Evolutionary conservation across 2,888 invertebrate genomes (phyloP).

Genomic region (Steromphala cineraria): DNA sequence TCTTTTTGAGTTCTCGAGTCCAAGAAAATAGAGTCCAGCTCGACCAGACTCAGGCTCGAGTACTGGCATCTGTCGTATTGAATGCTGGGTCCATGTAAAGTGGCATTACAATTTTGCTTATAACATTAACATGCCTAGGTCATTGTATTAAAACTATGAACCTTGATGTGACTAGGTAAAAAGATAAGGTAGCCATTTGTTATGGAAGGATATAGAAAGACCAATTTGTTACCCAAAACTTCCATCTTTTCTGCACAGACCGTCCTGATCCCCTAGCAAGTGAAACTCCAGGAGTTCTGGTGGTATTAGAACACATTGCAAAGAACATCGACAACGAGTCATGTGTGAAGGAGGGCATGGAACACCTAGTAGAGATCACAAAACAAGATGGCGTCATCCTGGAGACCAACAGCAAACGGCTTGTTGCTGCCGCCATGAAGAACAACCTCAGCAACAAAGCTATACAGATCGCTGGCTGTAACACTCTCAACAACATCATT

Average conservation of each 20-base stretch:
- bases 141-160: too few species aligned
- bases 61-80: too few species aligned
- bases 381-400: conserved; percentile 49
- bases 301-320: conserved; percentile 65
- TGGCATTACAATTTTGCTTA: too few species aligned
- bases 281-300: conserved; percentile 47
- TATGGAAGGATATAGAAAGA: too few species aligned
- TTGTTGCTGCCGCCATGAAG: conserved; percentile 68
- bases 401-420: conserved; percentile 60
- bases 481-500: conserved; percentile 62
- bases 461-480: conserved; percentile 63
- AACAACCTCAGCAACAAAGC: conserved; percentile 63
- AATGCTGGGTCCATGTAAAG: too few species aligned
- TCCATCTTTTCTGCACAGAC: not conserved
- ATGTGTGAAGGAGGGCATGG: conserved; percentile 62
- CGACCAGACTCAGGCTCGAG: too few species aligned
- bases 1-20: too few species aligned
- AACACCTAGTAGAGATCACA: conserved; percentile 59
- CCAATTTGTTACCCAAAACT: not conserved
- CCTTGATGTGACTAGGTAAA: too few species aligned
- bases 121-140: too few species aligned
- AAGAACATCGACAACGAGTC: conserved; percentile 62
- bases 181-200: too few species aligned
- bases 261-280: conserved; percentile 55
- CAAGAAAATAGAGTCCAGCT: too few species aligned